These are phyloP conservation scores for Hermodice carunculata DNA, from an alignment of 2,888 invertebrate species.

Conservation along the genomic window DNA sequence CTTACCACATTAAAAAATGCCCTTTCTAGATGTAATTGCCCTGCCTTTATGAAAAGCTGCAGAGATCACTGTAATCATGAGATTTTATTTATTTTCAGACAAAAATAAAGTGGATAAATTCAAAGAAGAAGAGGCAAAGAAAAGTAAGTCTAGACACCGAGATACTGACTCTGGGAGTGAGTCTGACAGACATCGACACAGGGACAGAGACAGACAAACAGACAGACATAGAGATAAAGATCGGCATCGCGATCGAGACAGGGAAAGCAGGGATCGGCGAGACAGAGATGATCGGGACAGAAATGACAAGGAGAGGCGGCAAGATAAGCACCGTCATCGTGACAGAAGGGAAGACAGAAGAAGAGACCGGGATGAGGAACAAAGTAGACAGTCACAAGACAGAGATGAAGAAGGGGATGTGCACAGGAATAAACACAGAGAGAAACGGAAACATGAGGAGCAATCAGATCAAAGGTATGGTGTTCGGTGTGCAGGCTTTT, in stretches of 20 bases:
- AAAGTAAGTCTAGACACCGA: not conserved
- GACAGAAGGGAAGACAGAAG: conserved; percentile 21
- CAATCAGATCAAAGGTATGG: no score
- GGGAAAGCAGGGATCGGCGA: not conserved
- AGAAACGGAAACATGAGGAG: conserved; percentile 29
- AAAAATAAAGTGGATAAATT: conserved; percentile 51
- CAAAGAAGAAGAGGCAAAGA: conserved; percentile 39
- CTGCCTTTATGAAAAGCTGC: no score
- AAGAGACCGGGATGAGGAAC: conserved; percentile 2
- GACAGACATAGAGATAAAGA: conserved; percentile 5
- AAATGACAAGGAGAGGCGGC: not conserved
- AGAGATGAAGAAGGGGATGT: conserved; percentile 32
- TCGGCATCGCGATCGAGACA: conserved; percentile 1
- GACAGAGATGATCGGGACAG: conserved; percentile 4
- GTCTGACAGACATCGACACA: not conserved
- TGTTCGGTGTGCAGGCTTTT: no score
- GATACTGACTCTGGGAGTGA: not conserved
- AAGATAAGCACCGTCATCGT: conserved; percentile 34
- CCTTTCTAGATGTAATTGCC: no score
- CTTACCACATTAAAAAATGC: no score
- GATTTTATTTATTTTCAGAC: conserved; percentile 36
- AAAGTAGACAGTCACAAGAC: conserved; percentile 9
- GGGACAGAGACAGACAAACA: conserved; percentile 11
- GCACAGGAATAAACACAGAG: not conserved
- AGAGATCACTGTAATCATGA: not conserved